phyloP scores from a whole-genome alignment of 2,888 invertebrate species.

The Andrena bucephala region DNA sequence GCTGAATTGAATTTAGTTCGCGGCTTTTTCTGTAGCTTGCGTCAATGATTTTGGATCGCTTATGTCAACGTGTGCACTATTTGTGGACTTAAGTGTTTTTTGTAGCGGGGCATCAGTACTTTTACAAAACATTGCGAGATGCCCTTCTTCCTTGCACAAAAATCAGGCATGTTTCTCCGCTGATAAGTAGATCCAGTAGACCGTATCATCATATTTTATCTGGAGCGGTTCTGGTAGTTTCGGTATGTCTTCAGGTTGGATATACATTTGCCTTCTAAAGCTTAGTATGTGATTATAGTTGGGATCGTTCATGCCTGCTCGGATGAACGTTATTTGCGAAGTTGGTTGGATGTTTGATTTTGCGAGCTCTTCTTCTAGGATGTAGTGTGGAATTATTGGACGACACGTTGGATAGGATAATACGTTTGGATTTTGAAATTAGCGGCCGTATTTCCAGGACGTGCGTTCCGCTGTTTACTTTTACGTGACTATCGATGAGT shows the following conservation, averaged over 20 bases:
- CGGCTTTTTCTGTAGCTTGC: background rate
- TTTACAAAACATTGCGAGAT: background rate
- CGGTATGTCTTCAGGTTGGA: background rate
- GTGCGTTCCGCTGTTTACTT: no score
- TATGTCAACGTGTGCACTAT: background rate
- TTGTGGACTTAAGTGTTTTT: background rate
- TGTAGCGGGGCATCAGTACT: background rate
- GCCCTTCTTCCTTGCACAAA: constrained; percentile 8
- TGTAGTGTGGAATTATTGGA: no score
- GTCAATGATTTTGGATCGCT: no score
- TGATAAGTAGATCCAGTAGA: constrained; percentile 2
- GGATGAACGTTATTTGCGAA: no score
- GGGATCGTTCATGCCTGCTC: no score
- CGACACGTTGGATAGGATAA: no score
- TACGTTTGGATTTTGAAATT: no score
- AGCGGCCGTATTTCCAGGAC: no score
- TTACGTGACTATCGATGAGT: no score
- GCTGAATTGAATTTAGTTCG: background rate
- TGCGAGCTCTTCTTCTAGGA: no score
- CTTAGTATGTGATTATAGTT: no score
- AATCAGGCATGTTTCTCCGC: background rate
- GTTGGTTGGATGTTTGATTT: no score
- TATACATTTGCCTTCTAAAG: background rate
- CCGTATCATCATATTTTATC: background rate
- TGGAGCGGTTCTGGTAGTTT: background rate